A percentile compares a stretch with the other conserved stretches of the same genome.
These are phyloP conservation scores for Crax fasciolata DNA, from an alignment of 2,797 vertebrate genomes.

Conservation along the genomic window DNA sequence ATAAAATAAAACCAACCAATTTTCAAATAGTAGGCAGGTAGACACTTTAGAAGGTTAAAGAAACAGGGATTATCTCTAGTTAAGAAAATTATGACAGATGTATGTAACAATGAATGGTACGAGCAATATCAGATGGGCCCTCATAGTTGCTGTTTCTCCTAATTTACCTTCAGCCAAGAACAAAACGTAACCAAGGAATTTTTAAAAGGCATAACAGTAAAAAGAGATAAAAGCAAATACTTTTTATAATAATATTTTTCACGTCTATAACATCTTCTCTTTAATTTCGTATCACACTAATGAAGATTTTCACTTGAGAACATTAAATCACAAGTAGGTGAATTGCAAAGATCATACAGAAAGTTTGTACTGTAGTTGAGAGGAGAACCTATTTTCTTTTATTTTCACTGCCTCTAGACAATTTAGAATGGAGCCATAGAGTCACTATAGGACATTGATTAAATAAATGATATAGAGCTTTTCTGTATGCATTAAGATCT, in stretches of 20 bases:
- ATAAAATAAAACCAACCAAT: background rate
- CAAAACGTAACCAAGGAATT: background rate
- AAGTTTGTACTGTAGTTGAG: background rate
- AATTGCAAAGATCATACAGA: background rate
- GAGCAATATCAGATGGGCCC: background rate
- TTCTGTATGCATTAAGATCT: background rate
- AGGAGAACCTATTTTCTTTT: background rate
- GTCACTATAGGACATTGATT: background rate
- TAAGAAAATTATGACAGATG: background rate
- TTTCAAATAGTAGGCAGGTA: background rate
- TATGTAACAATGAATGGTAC: background rate
- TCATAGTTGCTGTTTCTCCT: background rate
- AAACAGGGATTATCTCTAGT: background rate
- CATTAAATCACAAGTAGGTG: background rate
- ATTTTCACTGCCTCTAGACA: background rate
- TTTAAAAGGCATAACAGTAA: background rate
- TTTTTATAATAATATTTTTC: background rate
- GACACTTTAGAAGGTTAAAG: background rate
- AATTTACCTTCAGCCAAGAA: background rate
- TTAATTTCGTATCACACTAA: background rate
- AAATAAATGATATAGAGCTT: background rate
- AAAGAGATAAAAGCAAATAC: background rate
- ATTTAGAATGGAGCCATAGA: background rate
- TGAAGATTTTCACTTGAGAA: background rate
- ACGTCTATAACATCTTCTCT: background rate